Evolutionary conservation across 2,797 vertebrate species (phyloP).

Genomic region (Cirrhinus molitorella): DNA sequence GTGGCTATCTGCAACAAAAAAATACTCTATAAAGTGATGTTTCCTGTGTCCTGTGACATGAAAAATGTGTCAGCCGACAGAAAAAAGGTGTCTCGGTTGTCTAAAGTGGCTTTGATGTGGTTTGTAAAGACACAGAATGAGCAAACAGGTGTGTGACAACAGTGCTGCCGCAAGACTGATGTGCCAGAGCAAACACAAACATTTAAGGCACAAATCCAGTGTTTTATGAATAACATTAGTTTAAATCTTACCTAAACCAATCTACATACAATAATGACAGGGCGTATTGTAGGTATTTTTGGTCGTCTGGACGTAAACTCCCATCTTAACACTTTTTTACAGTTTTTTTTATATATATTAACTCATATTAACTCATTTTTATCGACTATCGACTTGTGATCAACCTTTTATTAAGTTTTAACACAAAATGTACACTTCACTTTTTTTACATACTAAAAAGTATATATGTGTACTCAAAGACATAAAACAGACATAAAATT

Average conservation of each 20-base stretch:
- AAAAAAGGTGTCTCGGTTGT: background rate
- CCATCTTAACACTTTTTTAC: background rate
- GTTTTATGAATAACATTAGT: background rate
- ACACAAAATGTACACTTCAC: too few species aligned
- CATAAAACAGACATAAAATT: too few species aligned
- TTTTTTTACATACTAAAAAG: too few species aligned
- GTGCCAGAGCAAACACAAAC: background rate
- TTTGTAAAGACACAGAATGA: background rate
- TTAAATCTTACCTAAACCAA: too few species aligned
- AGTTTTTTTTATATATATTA: background rate
- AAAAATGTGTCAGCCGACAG: background rate
- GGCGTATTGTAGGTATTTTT: background rate
- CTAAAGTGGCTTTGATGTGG: background rate
- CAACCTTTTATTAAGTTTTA: too few species aligned
- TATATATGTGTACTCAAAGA: too few species aligned
- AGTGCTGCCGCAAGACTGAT: background rate
- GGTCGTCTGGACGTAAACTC: background rate
- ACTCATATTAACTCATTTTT: background rate
- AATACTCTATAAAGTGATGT: background rate
- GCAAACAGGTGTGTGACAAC: constrained; percentile 1
- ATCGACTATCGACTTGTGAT: too few species aligned
- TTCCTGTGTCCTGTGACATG: background rate
- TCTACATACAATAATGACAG: background rate
- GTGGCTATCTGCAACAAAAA: background rate
- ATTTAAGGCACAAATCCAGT: background rate